Percentiles rank a stretch among this genome's conserved stretches.
These are phyloP conservation scores for Agriopis marginaria DNA, from an alignment of 2,888 invertebrate species.

Conservation along the genomic window DNA sequence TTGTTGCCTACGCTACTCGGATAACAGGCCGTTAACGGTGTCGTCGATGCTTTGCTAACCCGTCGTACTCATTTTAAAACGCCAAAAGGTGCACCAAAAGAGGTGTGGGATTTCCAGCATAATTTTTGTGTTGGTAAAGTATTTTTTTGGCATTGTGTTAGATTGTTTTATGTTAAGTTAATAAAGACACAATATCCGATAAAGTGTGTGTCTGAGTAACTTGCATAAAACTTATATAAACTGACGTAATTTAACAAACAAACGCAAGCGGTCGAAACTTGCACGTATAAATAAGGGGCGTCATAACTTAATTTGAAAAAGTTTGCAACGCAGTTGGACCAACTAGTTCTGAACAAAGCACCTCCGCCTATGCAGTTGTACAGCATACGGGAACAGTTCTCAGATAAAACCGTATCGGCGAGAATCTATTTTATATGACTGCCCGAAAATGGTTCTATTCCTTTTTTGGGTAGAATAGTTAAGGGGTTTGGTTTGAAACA, in stretches of 20 bases:
- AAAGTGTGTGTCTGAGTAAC: background rate
- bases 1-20: too few relatives aligned
- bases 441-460: too few relatives aligned
- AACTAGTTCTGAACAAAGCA: constrained; percentile 45
- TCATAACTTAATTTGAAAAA: constrained; percentile 51
- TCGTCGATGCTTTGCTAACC: too few relatives aligned
- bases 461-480: too few relatives aligned
- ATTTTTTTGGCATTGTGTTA: too few relatives aligned
- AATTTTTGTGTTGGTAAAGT: too few relatives aligned
- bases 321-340: constrained; percentile 47
- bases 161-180: background rate
- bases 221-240: background rate
- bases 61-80: too few relatives aligned
- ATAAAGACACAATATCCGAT: background rate
- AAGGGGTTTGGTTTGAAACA: too few relatives aligned
- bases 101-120: too few relatives aligned
- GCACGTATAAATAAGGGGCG: constrained; percentile 27
- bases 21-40: too few relatives aligned
- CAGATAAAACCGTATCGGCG: background rate
- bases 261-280: constrained; percentile 24
- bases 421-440: too few relatives aligned
- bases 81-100: too few relatives aligned
- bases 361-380: constrained; percentile 37
- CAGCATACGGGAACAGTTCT: constrained; percentile 25
- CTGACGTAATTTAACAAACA: constrained; percentile 16